phyloP scores from a whole-genome alignment of 2,888 invertebrate species.

The Junonia oenone region DNA sequence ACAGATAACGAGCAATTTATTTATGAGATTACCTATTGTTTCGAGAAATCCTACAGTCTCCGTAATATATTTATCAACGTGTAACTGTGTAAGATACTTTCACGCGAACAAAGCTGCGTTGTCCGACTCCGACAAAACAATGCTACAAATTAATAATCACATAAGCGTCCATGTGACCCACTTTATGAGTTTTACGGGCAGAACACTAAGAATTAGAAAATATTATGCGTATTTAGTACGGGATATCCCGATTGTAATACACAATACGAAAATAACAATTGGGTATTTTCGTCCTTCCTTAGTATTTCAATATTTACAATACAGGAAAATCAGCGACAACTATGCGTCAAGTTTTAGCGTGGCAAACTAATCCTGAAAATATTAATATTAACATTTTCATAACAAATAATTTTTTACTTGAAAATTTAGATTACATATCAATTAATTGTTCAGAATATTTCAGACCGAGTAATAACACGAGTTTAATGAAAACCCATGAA shows the following conservation, averaged over 20 bases:
- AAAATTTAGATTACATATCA: too few relatives aligned
- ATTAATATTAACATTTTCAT: too few relatives aligned
- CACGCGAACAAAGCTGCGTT: slow-evolving; percentile 24
- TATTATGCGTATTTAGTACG: not conserved
- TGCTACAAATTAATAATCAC: slow-evolving; percentile 39
- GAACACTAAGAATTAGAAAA: not conserved
- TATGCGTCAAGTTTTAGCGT: too few relatives aligned
- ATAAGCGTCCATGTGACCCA: slow-evolving; percentile 42
- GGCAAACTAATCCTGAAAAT: too few relatives aligned
- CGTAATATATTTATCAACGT: slow-evolving; percentile 13
- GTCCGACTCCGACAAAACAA: slow-evolving; percentile 32
- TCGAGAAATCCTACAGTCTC: not conserved
- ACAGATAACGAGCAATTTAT: not conserved
- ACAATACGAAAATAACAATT: not conserved
- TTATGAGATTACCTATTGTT: not conserved
- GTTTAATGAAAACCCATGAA: too few relatives aligned
- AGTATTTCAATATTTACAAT: not conserved
- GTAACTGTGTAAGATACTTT: slow-evolving; percentile 20
- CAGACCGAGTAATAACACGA: too few relatives aligned
- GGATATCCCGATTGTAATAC: not conserved
- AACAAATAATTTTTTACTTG: too few relatives aligned
- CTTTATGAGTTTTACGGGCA: slow-evolving; percentile 30
- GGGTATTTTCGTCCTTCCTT: not conserved
- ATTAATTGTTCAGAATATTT: too few relatives aligned
- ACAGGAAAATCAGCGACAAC: not conserved